Conservation (phyloP, 2,888 invertebrate species). For the Meloe dianella region DNA sequence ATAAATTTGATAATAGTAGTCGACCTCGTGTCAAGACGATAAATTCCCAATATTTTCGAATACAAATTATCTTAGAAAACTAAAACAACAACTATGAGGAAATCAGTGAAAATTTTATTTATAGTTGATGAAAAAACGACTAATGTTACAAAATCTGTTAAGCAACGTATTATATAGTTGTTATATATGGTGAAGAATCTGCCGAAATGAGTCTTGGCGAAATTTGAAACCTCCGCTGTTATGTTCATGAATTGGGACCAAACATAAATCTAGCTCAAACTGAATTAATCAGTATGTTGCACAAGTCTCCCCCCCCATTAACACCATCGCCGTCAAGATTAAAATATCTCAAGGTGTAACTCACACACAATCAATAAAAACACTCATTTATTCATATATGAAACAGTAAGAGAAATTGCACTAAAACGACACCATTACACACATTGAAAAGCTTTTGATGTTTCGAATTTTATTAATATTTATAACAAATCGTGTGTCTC, state of each 20-base stretch:
- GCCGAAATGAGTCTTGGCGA: neutral
- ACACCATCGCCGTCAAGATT: neutral
- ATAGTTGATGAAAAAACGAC: neutral
- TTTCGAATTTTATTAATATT: neutral
- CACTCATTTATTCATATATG: neutral
- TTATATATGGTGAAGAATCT: neutral
- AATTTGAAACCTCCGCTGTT: conserved; percentile 6
- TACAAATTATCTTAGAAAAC: neutral
- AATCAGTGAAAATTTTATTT: neutral
- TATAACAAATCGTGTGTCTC: neutral
- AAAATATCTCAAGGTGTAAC: conserved; percentile 17
- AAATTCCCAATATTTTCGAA: neutral
- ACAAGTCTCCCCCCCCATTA: conserved; percentile 6
- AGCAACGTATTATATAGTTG: neutral
- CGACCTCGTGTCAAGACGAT: conserved; percentile 24
- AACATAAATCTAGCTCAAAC: conserved; percentile 12
- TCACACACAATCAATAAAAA: conserved; percentile 1
- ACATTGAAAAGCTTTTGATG: conserved; percentile 6
- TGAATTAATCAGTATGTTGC: conserved; percentile 17
- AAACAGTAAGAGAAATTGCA: conserved; percentile 11
- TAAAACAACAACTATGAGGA: neutral
- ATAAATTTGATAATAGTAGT: conserved; percentile 22
- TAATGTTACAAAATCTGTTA: neutral
- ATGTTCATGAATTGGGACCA: conserved; percentile 2
- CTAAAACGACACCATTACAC: neutral